These are phyloP conservation scores for Parnassius mnemosyne DNA, from an alignment of 2,888 invertebrate species.

Conservation along the genomic window DNA sequence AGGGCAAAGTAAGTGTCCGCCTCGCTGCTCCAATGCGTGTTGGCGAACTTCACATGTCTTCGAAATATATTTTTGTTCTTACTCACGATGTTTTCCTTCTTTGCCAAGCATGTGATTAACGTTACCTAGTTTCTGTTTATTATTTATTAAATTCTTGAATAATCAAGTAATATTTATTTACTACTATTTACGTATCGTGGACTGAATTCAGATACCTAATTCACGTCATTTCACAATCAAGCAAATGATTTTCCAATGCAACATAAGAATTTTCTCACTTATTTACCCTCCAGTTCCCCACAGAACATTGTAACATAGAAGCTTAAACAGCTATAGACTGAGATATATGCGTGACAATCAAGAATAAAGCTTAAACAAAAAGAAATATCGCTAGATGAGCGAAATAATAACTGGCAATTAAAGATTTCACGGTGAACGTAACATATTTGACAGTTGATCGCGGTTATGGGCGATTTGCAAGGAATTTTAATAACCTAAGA, in stretches of 20 bases:
- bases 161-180: too few relatives aligned
- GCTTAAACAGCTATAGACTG: not conserved
- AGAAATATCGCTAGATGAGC: conserved; percentile 32
- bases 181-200: not conserved
- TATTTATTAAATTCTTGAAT: too few relatives aligned
- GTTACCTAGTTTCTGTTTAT: too few relatives aligned
- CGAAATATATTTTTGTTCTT: too few relatives aligned
- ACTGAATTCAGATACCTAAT: not conserved
- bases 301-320: conserved; percentile 1
- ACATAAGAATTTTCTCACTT: not conserved
- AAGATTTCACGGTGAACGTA: conserved; percentile 50
- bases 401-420: conserved; percentile 44
- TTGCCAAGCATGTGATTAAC: too few relatives aligned
- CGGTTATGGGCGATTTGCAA: conserved; percentile 29
- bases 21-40: too few relatives aligned
- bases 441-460: conserved; percentile 47
- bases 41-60: too few relatives aligned
- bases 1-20: too few relatives aligned
- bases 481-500: conserved; percentile 38
- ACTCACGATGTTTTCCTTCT: too few relatives aligned
- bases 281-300: not conserved
- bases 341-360: conserved; percentile 26
- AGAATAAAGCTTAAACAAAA: conserved; percentile 23
- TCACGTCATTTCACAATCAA: not conserved
- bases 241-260: not conserved